These are phyloP conservation scores for Dolichoris vasculosae DNA, from an alignment of 1,140 invertebrate species.

Conservation along the genomic window DNA sequence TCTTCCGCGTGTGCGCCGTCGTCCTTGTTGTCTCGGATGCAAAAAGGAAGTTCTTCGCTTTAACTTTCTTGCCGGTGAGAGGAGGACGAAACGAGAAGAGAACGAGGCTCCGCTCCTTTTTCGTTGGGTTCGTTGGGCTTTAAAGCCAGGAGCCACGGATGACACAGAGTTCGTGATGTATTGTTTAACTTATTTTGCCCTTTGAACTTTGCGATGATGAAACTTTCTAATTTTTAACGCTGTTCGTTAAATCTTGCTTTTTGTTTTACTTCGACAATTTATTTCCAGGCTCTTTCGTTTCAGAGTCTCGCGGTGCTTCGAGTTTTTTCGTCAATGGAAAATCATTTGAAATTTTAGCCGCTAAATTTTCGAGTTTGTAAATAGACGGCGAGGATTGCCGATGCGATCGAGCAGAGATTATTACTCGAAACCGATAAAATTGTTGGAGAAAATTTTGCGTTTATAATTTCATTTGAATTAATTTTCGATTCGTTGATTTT, in stretches of 20 bases:
- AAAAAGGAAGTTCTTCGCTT: conserved; percentile 41
- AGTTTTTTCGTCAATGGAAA: too few species aligned
- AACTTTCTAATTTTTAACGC: not conserved
- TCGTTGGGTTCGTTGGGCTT: not conserved
- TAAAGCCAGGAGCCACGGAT: not conserved
- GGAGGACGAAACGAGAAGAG: not conserved
- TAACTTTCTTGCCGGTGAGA: not conserved
- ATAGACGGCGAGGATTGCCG: too few species aligned
- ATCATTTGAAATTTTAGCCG: too few species aligned
- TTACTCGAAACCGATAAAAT: too few species aligned
- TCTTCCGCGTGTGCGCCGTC: conserved; percentile 4
- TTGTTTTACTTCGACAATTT: not conserved
- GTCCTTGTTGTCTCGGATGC: not conserved
- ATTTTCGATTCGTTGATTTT: too few species aligned
- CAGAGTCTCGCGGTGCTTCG: too few species aligned
- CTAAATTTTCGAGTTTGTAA: too few species aligned
- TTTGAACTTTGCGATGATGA: not conserved
- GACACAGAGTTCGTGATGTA: not conserved
- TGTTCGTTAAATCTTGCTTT: not conserved
- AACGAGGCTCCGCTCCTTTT: not conserved
- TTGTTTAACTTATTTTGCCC: conserved; percentile 28
- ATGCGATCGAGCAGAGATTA: too few species aligned
- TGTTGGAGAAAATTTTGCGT: too few species aligned
- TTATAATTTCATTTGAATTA: too few species aligned
- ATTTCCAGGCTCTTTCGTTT: too few species aligned